A percentile compares a stretch with the other conserved stretches of the same genome.
Conservation (phyloP, 2,797 vertebrate species). For the Ptychobarbus kaznakovi region DNA sequence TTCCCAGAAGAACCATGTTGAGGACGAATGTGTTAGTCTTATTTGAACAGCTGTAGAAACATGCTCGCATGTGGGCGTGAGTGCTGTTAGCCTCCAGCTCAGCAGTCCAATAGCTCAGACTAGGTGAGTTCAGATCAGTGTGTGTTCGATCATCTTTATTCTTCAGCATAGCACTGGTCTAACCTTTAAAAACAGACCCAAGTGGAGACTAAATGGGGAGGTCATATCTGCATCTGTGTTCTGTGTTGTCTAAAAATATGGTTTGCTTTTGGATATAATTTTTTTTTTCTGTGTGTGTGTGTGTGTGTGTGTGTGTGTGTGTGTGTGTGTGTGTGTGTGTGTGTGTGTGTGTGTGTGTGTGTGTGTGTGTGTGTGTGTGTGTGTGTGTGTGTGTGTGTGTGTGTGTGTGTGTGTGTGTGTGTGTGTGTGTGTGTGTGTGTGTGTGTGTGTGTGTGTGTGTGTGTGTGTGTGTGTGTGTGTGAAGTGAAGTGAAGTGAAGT, state of each 20-base stretch:
- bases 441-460: too few relatives aligned
- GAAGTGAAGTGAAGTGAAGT: neutral
- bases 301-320: neutral
- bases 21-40: slow-evolving; percentile 45
- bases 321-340: too few relatives aligned
- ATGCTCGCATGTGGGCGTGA: slow-evolving; percentile 19
- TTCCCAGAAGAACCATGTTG: slow-evolving; percentile 46
- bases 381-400: too few relatives aligned
- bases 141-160: slow-evolving; percentile 48
- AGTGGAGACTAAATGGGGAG: neutral
- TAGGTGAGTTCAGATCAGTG: slow-evolving; percentile 40
- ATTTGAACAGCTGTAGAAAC: slow-evolving; percentile 57
- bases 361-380: too few relatives aligned
- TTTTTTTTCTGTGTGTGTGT: slow-evolving; percentile 22
- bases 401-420: too few relatives aligned
- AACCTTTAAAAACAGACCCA: slow-evolving; percentile 25
- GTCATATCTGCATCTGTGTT: slow-evolving; percentile 7
- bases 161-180: slow-evolving; percentile 27
- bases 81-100: slow-evolving; percentile 32
- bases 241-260: slow-evolving; percentile 11
- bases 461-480: too few relatives aligned
- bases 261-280: slow-evolving; percentile 17
- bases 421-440: too few relatives aligned
- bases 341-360: too few relatives aligned
- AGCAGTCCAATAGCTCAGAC: slow-evolving; percentile 29